phyloP scores from a whole-genome alignment of 2,113 vertebrate species.

The Puma concolor region DNA sequence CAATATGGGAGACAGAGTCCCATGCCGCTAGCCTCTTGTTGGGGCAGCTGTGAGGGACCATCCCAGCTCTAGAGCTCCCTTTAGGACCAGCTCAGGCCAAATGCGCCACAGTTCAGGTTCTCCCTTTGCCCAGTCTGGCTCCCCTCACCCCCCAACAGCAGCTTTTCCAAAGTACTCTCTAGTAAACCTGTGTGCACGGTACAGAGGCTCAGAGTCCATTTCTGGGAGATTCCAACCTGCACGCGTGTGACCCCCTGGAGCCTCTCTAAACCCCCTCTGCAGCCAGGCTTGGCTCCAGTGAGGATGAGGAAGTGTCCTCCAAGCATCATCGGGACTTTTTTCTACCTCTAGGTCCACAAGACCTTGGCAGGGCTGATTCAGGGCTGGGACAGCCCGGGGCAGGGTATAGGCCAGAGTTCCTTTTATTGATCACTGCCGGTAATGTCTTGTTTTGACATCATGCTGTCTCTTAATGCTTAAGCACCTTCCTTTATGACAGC shows the following conservation, averaged over 20 bases:
- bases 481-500: not conserved
- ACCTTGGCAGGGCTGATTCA: not conserved
- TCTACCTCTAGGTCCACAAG: not conserved
- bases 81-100: not conserved
- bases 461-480: not conserved
- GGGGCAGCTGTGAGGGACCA: not conserved
- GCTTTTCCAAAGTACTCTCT: not conserved
- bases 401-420: not conserved
- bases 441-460: not conserved
- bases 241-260: not conserved
- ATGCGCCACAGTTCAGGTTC: not conserved
- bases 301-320: not conserved
- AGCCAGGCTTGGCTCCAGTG: not conserved
- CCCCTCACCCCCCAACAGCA: fast-evolving
- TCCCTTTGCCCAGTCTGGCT: not conserved
- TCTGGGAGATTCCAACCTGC: not conserved
- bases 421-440: not conserved
- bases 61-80: not conserved
- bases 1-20: too few relatives aligned
- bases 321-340: not conserved
- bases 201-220: not conserved
- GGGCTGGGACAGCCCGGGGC: not conserved
- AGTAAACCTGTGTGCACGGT: fast-evolving
- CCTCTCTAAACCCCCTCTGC: not conserved
- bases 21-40: not conserved